A percentile compares a stretch with the other conserved stretches of the same genome.
phyloP scores from a whole-genome alignment of 2,888 invertebrate species.

The Scaptomyza reducta region DNA sequence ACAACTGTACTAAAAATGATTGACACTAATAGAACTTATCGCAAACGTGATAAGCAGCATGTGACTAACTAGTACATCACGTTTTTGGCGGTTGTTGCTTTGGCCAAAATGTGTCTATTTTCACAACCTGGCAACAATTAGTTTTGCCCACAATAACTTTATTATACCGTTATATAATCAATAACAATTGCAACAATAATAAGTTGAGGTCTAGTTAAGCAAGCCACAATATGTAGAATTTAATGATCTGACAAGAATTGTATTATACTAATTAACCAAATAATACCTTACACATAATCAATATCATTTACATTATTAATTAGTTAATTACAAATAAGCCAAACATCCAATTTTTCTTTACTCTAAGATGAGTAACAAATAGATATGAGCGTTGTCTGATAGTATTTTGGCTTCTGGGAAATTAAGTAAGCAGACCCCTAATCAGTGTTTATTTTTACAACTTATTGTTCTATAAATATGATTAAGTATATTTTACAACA shows the following conservation, averaged over 20 bases:
- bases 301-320: slow-evolving; percentile 1
- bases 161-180: slow-evolving; percentile 3
- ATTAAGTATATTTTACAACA: slow-evolving; percentile 15
- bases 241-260: slow-evolving; percentile 23
- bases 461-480: slow-evolving; percentile 11
- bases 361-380: slow-evolving; percentile 2
- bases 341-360: not conserved
- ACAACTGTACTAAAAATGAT: slow-evolving; percentile 15
- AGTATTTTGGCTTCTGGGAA: slow-evolving; percentile 14
- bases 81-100: slow-evolving; percentile 27
- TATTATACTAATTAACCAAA: slow-evolving; percentile 3
- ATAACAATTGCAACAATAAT: slow-evolving; percentile 5
- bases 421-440: not conserved
- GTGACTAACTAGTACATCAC: slow-evolving; percentile 45
- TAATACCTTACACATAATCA: not conserved
- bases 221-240: slow-evolving; percentile 2
- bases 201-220: not conserved
- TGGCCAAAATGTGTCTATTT: slow-evolving; percentile 4
- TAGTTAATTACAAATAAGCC: not conserved
- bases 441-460: slow-evolving; percentile 38
- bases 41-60: slow-evolving; percentile 52
- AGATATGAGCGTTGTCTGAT: slow-evolving; percentile 1
- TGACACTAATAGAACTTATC: slow-evolving; percentile 36
- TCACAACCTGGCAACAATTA: slow-evolving; percentile 28
- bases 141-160: not conserved